Base-by-base conservation (phyloP, 2,888 invertebrate species). In the Ichneumoninae sp. region DNA sequence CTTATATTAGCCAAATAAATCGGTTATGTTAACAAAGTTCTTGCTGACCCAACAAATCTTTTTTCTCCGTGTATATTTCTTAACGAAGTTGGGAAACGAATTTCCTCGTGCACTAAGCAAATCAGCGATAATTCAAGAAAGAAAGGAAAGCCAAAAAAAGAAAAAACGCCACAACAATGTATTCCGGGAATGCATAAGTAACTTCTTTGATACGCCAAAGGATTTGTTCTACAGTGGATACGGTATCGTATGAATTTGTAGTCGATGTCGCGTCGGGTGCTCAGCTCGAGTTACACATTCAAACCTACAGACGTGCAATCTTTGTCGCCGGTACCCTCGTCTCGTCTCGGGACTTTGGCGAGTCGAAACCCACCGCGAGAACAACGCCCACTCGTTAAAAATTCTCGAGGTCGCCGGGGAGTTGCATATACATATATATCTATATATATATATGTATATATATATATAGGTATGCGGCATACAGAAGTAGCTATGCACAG, bases 341-440 rank as follows among this genome's bases (percentile, higher is more conserved):
- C 60, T 44, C 60, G 70, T 72, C 47, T 54, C 62, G 72, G 74
- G 80, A 77, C 77, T 77, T 78, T 62, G 65, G 57, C 19, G 66
- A 74, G 40, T 74, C 57, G 81, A 84, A 81, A 78, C 54, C 54
- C 78, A 50, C 52, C 22, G 44, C 65, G 70, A 65, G 80, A 84
- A 81, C 77, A 78, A 78, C 84, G 81, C 81, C 81, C 81, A 84
- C 78, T 78, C 84, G 77, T 84, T 84, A 69, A 78, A 84, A 81
- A 74, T 83, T 83, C 83, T 83, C 75, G 75, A 79, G 79, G 79
- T 80, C 79, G 57, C 57, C 65, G 70, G 70, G 30, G 33, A 66
- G 57, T 68, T 52, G 60, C n/a, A 81, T 57, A 26, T 54, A 50
- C 30, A 44, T 54, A 30, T 62, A 52, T 44, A 76, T 36, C 6